A percentile compares a stretch with the other conserved stretches of the same genome.
These are phyloP conservation scores for Drosophila silvestris DNA, from an alignment of 2,888 invertebrate species.

Conservation along the genomic window DNA sequence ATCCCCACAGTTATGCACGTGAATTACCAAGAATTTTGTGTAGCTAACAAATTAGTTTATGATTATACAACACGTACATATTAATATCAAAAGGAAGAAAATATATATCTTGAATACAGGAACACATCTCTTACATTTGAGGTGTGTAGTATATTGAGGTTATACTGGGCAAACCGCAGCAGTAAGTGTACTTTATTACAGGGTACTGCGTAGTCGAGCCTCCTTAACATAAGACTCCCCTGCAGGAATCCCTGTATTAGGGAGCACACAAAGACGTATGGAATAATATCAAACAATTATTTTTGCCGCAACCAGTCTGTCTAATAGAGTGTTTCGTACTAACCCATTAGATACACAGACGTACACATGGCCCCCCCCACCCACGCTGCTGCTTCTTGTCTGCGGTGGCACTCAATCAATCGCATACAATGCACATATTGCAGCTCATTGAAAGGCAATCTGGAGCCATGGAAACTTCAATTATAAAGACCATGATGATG, in stretches of 20 bases:
- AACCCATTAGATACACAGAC: conserved; percentile 31
- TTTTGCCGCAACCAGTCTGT: conserved; percentile 4
- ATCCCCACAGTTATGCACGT: not conserved
- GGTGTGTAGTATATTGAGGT: not conserved
- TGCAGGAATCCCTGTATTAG: not conserved
- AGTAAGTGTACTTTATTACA: not conserved
- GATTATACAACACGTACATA: not conserved
- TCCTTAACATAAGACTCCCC: not conserved
- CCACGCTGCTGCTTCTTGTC: conserved; percentile 4
- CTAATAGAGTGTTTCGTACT: conserved; percentile 19
- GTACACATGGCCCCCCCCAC: conserved; percentile 13
- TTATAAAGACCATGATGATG: conserved; percentile 7
- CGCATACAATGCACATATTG: conserved; percentile 22
- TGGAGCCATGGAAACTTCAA: conserved; percentile 31
- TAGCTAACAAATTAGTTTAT: not conserved
- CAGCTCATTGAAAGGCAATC: conserved; percentile 46
- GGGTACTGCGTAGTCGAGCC: not conserved
- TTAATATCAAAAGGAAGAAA: not conserved
- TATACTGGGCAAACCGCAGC: not conserved
- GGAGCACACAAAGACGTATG: not conserved
- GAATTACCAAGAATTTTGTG: not conserved
- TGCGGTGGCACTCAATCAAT: conserved; percentile 43
- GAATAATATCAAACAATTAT: conserved; percentile 3
- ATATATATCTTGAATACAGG: not conserved
- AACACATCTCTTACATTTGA: not conserved